These are phyloP conservation scores for Chiroxiphia lanceolata DNA, from an alignment of 2,797 vertebrate genomes.

Conservation along the genomic window DNA sequence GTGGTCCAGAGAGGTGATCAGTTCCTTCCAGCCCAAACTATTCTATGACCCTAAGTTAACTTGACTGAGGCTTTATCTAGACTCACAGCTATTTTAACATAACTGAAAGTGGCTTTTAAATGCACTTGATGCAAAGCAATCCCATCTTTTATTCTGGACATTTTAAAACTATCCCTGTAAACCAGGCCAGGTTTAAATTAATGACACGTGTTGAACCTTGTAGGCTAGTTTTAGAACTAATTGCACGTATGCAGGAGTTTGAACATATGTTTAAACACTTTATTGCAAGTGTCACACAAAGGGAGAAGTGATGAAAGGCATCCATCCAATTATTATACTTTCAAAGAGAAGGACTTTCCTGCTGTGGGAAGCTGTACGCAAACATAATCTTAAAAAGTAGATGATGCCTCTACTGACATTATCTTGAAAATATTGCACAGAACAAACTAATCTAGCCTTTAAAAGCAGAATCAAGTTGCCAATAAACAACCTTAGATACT, in stretches of 20 bases:
- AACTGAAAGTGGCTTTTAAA: neutral
- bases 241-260: neutral
- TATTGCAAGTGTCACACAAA: neutral
- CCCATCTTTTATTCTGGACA: neutral
- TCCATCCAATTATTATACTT: neutral
- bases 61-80: neutral
- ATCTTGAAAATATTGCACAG: neutral
- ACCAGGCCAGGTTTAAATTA: neutral
- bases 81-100: neutral
- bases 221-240: neutral
- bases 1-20: neutral
- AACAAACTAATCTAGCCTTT: neutral
- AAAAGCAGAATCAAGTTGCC: neutral
- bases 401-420: neutral
- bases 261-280: neutral
- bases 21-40: neutral
- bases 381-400: neutral
- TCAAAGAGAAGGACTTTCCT: neutral
- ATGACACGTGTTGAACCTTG: neutral
- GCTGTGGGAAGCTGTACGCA: neutral
- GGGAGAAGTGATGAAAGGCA: neutral
- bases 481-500: neutral
- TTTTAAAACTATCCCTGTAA: neutral
- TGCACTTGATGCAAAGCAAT: neutral
- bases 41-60: neutral